Percentiles rank a stretch among this genome's conserved stretches.
Conservation (phyloP, 2,113 vertebrate species). For the Bothrops jararaca region DNA sequence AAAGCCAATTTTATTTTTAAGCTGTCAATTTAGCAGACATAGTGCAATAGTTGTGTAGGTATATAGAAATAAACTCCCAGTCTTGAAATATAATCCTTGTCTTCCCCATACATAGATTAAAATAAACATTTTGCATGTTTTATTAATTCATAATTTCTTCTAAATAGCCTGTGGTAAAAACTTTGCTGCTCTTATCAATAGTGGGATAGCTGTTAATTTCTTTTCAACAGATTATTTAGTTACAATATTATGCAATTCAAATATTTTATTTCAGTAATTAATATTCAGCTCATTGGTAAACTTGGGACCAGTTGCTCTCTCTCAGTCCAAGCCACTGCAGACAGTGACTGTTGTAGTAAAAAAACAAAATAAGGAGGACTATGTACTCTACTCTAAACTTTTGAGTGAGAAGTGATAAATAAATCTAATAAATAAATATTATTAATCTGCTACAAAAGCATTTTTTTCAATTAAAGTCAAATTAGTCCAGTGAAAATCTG, state of each 20-base stretch:
- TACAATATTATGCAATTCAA: constrained; percentile 41
- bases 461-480: constrained; percentile 15
- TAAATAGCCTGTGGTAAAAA: constrained; percentile 43
- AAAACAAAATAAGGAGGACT: background rate
- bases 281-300: background rate
- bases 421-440: constrained; percentile 5
- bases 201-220: constrained; percentile 30
- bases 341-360: background rate
- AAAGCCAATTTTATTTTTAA: background rate
- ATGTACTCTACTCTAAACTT: background rate
- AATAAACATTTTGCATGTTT: constrained; percentile 48
- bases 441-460: constrained; percentile 35
- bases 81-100: constrained; percentile 9
- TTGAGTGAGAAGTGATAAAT: background rate
- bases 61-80: background rate
- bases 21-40: constrained; percentile 10
- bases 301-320: background rate
- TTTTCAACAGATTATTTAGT: constrained; percentile 24
- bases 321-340: background rate
- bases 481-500: background rate
- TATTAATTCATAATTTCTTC: constrained; percentile 45
- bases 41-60: background rate
- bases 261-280: constrained; percentile 43
- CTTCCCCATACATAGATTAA: constrained; percentile 35
- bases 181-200: constrained; percentile 40